Evolutionary conservation across 2,888 invertebrate genomes (phyloP).

Genomic region (Zygaena filipendulae): DNA sequence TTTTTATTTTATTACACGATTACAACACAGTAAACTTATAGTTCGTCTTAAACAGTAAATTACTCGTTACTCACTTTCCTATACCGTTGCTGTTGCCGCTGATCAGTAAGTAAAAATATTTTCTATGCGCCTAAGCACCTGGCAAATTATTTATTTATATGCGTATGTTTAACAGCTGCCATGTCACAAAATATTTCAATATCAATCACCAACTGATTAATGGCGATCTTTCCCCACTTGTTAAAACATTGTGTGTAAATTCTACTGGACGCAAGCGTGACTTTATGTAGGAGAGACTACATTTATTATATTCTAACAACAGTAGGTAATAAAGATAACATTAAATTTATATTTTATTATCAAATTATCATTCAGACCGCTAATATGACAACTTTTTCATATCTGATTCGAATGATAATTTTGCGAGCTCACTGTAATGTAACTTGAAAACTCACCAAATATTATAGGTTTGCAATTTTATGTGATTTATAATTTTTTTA

Average conservation of each 20-base stretch:
- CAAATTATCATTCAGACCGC: slow-evolving; percentile 7
- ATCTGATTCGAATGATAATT: too few species aligned
- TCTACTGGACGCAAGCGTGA: slow-evolving; percentile 49
- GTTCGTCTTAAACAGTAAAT: too few species aligned
- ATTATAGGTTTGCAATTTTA: slow-evolving; percentile 31
- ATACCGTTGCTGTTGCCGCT: background rate
- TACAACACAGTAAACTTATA: too few species aligned
- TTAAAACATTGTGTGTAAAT: slow-evolving; percentile 12
- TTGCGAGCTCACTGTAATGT: too few species aligned
- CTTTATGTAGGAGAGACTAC: slow-evolving; percentile 27
- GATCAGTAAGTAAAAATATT: too few species aligned
- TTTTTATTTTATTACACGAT: too few species aligned
- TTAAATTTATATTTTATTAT: slow-evolving; percentile 21
- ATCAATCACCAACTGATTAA: too few species aligned
- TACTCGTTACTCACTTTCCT: background rate
- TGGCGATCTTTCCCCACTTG: too few species aligned
- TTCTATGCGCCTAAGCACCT: too few species aligned
- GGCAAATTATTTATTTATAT: too few species aligned
- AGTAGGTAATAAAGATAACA: slow-evolving; percentile 35
- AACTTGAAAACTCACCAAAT: slow-evolving; percentile 26
- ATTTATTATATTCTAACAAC: slow-evolving; percentile 28
- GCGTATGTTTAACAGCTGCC: too few species aligned
- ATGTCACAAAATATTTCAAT: too few species aligned
- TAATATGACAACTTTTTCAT: slow-evolving; percentile 4
- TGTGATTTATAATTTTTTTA: slow-evolving; percentile 44